A percentile compares a stretch with the other conserved stretches of the same genome.
Conservation (phyloP, 1,140 invertebrate species). For the Helicoverpa zea region DNA sequence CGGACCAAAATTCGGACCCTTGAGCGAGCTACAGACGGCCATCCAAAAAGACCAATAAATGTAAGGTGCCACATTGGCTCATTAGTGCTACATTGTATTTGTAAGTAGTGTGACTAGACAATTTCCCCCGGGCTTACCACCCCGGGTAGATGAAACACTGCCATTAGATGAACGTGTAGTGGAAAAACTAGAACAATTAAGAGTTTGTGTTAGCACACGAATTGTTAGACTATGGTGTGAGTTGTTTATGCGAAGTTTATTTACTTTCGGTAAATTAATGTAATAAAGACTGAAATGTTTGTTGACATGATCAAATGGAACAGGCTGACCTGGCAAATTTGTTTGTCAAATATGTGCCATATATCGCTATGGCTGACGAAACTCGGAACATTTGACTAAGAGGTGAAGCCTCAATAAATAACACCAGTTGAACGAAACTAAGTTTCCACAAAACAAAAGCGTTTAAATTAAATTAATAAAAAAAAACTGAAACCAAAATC, state of each 20-base stretch:
- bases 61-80: slow-evolving; percentile 54
- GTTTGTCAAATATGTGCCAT: slow-evolving; percentile 59
- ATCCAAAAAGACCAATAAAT: slow-evolving; percentile 11
- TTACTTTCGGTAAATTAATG: slow-evolving; percentile 51
- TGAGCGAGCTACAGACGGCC: slow-evolving; percentile 16
- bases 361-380: slow-evolving; percentile 53
- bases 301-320: slow-evolving; percentile 44
- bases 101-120: slow-evolving; percentile 46
- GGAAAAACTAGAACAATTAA: slow-evolving; percentile 43
- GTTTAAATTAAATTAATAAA: slow-evolving; percentile 61
- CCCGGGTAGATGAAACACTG: slow-evolving; percentile 35
- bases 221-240: slow-evolving; percentile 38
- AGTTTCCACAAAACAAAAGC: slow-evolving; percentile 57
- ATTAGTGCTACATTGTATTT: slow-evolving; percentile 26
- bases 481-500: slow-evolving; percentile 70
- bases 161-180: slow-evolving; percentile 42
- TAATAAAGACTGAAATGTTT: slow-evolving; percentile 60
- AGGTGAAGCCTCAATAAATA: slow-evolving; percentile 49
- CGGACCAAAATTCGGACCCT: not conserved
- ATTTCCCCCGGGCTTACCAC: not conserved
- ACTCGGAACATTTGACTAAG: slow-evolving; percentile 58
- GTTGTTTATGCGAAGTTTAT: slow-evolving; percentile 41
- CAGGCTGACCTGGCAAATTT: slow-evolving; percentile 14
- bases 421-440: slow-evolving; percentile 64
- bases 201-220: slow-evolving; percentile 37